Evolutionary conservation across 2,888 invertebrate genomes (phyloP).

Genomic region (Neuroscelio doddi): DNA sequence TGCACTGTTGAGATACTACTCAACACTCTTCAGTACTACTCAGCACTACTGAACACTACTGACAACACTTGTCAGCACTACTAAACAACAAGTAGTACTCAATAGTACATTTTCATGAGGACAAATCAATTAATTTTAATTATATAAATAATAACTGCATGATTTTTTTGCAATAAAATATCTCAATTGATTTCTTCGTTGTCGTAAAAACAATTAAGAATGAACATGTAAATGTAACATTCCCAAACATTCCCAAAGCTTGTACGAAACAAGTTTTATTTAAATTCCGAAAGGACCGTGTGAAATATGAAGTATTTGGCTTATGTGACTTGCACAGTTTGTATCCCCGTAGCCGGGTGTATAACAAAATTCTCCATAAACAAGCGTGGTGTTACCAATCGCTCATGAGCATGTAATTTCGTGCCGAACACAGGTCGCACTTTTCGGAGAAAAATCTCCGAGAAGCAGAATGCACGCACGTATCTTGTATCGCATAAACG

Average conservation of each 20-base stretch:
- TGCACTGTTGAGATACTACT: too few species aligned
- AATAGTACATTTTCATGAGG: too few species aligned
- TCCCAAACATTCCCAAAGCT: conserved; percentile 16
- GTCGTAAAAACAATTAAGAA: conserved; percentile 21
- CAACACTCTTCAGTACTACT: too few species aligned
- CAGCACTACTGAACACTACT: too few species aligned
- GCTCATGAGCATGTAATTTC: conserved; percentile 50
- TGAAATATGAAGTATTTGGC: conserved; percentile 48
- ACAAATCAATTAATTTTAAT: too few species aligned
- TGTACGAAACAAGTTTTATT: conserved; percentile 22
- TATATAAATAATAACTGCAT: too few species aligned
- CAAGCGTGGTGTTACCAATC: conserved; percentile 47
- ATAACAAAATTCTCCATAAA: conserved; percentile 35
- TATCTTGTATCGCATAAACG: conserved; percentile 50
- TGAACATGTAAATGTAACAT: conserved; percentile 21
- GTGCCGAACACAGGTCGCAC: conserved; percentile 47
- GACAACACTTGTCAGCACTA: too few species aligned
- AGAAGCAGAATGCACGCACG: conserved; percentile 50
- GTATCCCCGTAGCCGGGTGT: conserved; percentile 24
- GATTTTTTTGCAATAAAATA: too few species aligned
- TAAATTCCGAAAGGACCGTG: conserved; percentile 37
- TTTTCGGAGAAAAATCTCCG: conserved; percentile 47
- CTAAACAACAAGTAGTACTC: too few species aligned
- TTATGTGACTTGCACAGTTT: conserved; percentile 42
- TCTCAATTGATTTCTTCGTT: too few species aligned